Conservation (phyloP, 2,888 invertebrate species). For the Euproctis similis region DNA sequence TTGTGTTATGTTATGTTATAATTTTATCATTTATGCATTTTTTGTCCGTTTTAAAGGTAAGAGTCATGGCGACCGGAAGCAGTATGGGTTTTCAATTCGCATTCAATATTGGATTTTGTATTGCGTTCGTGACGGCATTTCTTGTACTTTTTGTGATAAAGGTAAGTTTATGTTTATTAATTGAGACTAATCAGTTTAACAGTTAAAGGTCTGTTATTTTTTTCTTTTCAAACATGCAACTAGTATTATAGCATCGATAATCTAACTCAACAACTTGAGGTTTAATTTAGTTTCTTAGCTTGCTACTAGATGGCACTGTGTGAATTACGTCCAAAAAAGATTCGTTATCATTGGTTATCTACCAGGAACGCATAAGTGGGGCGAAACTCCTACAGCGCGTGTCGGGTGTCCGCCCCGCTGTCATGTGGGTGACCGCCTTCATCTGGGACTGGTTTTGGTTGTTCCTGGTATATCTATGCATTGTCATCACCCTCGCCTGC, state of each 20-base stretch:
- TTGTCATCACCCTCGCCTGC: constrained; percentile 77
- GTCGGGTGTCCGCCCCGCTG: constrained; percentile 80
- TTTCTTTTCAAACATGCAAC: no score
- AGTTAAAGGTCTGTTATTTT: no score
- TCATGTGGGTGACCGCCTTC: constrained; percentile 82
- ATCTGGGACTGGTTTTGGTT: constrained; percentile 82
- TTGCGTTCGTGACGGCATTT: constrained; percentile 83
- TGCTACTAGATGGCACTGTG: no score
- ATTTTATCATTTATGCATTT: neutral
- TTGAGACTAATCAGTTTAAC: no score
- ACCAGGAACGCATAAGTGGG: constrained; percentile 81
- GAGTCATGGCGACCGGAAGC: constrained; percentile 63
- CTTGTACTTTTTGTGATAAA: constrained; percentile 76
- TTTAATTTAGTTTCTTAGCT: neutral
- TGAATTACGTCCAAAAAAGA: no score
- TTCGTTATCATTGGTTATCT: constrained; percentile 6
- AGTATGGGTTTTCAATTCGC: constrained; percentile 77
- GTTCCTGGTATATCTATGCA: constrained; percentile 72
- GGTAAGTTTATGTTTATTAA: no score
- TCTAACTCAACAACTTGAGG: no score
- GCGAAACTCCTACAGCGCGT: constrained; percentile 83
- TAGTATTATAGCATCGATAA: no score
- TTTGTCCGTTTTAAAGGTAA: no score
- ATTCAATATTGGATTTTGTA: constrained; percentile 85
- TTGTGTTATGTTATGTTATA: neutral